Conservation (phyloP, 2,113 vertebrate species). For the Gracilinanus agilis region DNA sequence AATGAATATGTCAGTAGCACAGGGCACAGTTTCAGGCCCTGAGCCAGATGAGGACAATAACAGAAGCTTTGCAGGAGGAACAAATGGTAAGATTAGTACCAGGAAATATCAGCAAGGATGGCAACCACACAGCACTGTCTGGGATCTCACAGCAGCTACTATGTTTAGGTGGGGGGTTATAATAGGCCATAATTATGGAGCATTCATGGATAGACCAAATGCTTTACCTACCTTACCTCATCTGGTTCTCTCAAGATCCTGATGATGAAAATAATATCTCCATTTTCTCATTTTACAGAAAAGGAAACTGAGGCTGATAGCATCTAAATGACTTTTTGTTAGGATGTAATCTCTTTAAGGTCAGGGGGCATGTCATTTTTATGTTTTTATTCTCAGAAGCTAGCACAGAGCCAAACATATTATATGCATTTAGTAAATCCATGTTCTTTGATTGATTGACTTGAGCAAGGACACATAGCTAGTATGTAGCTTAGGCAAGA, state of each 20-base stretch:
- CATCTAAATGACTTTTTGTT: neutral
- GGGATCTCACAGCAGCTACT: neutral
- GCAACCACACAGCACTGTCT: neutral
- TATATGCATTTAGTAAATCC: too few species aligned
- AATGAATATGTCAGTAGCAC: neutral
- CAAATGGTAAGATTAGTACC: neutral
- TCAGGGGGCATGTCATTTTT: neutral
- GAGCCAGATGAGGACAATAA: neutral
- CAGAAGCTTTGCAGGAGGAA: neutral
- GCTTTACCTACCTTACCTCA: neutral
- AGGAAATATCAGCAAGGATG: neutral
- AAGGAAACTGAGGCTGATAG: neutral
- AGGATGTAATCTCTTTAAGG: neutral
- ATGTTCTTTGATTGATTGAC: too few species aligned
- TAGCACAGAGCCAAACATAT: too few species aligned
- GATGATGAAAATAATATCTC: neutral
- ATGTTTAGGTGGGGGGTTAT: neutral
- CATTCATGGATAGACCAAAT: neutral
- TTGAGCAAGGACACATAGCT: too few species aligned
- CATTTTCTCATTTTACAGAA: neutral
- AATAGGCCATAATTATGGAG: neutral
- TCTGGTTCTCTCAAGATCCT: neutral
- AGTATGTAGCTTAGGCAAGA: too few species aligned
- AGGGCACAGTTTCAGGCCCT: neutral
- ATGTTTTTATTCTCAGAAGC: too few species aligned